These are phyloP conservation scores for Hystrix brachyura DNA, from an alignment of 2,113 vertebrate genomes.

Conservation along the genomic window DNA sequence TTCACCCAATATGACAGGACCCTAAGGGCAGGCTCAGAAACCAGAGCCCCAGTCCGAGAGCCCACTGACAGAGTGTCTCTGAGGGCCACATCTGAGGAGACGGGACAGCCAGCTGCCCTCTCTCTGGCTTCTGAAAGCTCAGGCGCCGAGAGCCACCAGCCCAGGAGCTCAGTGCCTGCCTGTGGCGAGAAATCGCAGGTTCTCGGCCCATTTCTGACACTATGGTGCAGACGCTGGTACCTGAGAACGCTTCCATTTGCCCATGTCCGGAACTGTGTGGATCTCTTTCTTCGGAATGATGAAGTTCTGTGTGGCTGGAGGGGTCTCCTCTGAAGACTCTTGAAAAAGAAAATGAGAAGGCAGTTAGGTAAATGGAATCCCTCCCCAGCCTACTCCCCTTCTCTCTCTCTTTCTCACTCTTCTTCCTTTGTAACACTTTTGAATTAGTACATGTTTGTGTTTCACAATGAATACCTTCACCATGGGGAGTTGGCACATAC, in stretches of 20 bases:
- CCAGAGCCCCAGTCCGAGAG: not conserved
- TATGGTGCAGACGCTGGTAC: slow-evolving; percentile 81
- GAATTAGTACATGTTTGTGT: not conserved
- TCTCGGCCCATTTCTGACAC: not conserved
- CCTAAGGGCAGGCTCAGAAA: not conserved
- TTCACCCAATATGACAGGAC: not conserved
- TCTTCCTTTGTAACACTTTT: not conserved
- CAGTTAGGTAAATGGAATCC: slow-evolving; percentile 47
- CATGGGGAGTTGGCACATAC: not conserved
- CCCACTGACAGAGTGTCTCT: not conserved
- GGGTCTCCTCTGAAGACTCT: slow-evolving; percentile 92
- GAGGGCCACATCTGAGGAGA: not conserved
- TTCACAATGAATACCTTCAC: not conserved
- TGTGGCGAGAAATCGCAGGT: not conserved
- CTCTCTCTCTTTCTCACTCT: no score
- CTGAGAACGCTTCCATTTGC: slow-evolving; percentile 98
- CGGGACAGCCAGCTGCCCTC: not conserved
- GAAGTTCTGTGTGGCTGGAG: slow-evolving; percentile 87
- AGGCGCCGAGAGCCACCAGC: not conserved
- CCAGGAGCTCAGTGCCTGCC: not conserved
- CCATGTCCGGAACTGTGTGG: slow-evolving; percentile 96
- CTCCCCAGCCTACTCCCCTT: not conserved
- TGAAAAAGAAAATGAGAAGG: slow-evolving; percentile 63
- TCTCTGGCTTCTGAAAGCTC: not conserved
- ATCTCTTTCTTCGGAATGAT: slow-evolving; percentile 97